Conservation (phyloP, 2,113 vertebrate genomes). For the Prunella himalayana region DNA sequence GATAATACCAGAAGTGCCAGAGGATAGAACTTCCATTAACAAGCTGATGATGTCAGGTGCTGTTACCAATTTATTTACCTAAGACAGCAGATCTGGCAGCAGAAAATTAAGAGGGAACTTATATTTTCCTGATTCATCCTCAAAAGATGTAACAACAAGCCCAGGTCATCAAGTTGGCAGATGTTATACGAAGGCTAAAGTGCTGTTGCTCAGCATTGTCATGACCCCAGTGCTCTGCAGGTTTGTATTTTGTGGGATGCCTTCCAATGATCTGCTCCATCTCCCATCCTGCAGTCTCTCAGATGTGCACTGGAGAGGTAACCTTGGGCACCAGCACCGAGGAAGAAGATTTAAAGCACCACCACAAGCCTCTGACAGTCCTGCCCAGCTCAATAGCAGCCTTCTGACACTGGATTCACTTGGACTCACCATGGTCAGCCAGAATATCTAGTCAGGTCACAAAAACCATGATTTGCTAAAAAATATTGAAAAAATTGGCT, state of each 20-base stretch:
- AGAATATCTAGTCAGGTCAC: background rate
- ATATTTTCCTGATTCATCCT: background rate
- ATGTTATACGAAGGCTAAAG: background rate
- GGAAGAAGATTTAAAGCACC: background rate
- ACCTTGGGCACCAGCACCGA: background rate
- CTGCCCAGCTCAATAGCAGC: background rate
- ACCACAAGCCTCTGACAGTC: background rate
- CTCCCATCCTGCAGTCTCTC: background rate
- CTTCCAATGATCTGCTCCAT: background rate
- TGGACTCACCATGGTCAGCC: background rate
- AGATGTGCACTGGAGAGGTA: background rate
- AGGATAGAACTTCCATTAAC: slow-evolving; percentile 1
- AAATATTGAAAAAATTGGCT: background rate
- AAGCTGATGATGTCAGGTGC: background rate
- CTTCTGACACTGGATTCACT: background rate
- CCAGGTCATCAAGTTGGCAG: background rate
- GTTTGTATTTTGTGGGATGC: background rate
- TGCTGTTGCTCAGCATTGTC: background rate
- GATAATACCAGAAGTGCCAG: background rate
- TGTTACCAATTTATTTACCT: background rate
- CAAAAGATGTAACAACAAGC: background rate
- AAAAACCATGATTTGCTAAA: background rate
- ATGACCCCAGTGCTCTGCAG: background rate
- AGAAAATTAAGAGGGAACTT: background rate
- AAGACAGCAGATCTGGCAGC: background rate